Percentiles rank a stretch among this genome's conserved stretches.
Evolutionary conservation across 2,888 invertebrate species (phyloP).

Genomic region (Oligia fasciuncula): DNA sequence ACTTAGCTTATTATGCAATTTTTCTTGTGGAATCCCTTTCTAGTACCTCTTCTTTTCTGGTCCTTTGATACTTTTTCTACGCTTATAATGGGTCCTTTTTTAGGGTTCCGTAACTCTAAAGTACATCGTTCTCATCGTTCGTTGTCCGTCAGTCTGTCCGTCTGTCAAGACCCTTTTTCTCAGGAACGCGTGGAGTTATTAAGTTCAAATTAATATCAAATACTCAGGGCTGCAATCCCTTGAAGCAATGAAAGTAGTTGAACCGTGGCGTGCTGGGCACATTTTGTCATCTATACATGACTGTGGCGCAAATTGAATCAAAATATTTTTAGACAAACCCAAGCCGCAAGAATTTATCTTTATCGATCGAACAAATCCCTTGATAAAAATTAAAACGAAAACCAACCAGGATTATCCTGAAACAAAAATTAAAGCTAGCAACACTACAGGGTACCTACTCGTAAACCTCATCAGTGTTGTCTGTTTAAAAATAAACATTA

Average conservation of each 20-base stretch:
- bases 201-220: too few species aligned
- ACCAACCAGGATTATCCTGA: constrained; percentile 8
- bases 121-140: too few species aligned
- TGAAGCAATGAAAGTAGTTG: too few species aligned
- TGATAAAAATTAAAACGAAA: not conserved
- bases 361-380: not conserved
- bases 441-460: constrained; percentile 37
- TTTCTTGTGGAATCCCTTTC: constrained; percentile 38
- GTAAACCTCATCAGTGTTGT: constrained; percentile 51
- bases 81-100: not conserved
- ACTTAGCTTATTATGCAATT: constrained; percentile 32
- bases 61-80: not conserved
- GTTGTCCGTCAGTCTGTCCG: too few species aligned
- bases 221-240: too few species aligned
- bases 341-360: not conserved
- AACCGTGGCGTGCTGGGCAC: too few species aligned
- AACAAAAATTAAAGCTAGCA: constrained; percentile 20
- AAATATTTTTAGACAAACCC: not conserved
- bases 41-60: constrained; percentile 14
- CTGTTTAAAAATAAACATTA: constrained; percentile 65
- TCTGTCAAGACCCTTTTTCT: too few species aligned
- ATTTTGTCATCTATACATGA: too few species aligned
- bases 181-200: too few species aligned
- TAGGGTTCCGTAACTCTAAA: too few species aligned
- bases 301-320: not conserved